phyloP scores from a whole-genome alignment of 1,140 invertebrate species.

The Dolichoris vasculosae region DNA sequence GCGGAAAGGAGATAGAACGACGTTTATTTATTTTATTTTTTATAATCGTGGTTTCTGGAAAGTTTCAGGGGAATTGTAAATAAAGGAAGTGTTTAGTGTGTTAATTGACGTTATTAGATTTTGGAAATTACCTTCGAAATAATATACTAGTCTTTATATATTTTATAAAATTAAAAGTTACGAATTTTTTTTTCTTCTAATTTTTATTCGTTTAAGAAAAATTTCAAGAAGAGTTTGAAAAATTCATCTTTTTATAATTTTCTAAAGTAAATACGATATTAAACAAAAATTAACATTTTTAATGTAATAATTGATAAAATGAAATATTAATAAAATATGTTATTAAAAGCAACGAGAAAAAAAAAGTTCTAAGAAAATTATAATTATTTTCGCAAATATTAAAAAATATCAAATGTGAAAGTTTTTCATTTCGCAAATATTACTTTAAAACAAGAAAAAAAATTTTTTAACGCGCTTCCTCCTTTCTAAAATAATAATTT shows the following conservation, averaged over 20 bases:
- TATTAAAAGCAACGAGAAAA: background rate
- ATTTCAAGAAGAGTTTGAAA: background rate
- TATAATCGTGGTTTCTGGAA: background rate
- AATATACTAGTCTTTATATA: no score
- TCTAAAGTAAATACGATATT: background rate
- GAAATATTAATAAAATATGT: background rate
- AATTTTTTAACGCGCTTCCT: background rate
- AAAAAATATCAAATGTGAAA: conserved; percentile 6
- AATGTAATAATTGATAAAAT: background rate
- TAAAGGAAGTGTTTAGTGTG: no score
- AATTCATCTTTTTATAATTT: background rate
- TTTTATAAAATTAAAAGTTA: no score
- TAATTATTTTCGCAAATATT: background rate
- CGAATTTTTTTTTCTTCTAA: no score
- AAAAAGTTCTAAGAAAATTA: background rate
- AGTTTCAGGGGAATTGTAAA: background rate
- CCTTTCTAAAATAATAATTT: background rate
- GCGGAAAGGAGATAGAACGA: background rate
- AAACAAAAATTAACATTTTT: background rate
- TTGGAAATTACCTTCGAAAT: no score
- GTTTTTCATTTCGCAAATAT: background rate
- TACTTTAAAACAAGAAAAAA: background rate
- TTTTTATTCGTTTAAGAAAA: background rate
- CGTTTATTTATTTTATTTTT: background rate
- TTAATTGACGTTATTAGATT: background rate